Evolutionary conservation across 2,888 invertebrate genomes (phyloP), one percentile per base, ranked within the genome.

Genomic region (Neelides folsomi): DNA sequence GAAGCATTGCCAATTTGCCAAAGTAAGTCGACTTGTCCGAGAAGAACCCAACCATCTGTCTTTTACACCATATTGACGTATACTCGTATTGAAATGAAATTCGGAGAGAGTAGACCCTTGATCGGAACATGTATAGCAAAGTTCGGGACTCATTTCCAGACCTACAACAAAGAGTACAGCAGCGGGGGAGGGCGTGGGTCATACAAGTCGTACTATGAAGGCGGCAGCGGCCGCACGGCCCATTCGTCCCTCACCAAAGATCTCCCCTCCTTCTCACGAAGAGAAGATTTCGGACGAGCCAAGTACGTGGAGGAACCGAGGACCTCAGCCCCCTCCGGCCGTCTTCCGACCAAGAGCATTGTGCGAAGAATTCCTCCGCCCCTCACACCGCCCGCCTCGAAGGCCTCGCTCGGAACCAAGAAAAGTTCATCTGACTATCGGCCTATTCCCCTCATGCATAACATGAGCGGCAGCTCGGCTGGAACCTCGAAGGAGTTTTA

Each of bases 351-450:
- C 16, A 59, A 59, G 49, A 57, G 57, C 50, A 54, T 54, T 46
- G 55, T 59, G 47, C 47, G 63, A 59, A 57, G 64, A 62, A 55
- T 62, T 39, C 64, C 64, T 9, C 64, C 64, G 38, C 59, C 60
- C 27, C 54, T 61, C 40, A 55, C 56, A 41, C 54, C 57, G 10
- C 55, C 60, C 8, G 12, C n/a, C 13, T 27, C 48, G 13, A 19
- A 40, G 12, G 20, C 44, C 20, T 44, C 44, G 16, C 49, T 44
- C 2, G 20, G 44, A n/a, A 43, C 48, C 38, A 41, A 42, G 7
- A 52, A 52, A 52, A n/a, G 48, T 12, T 16, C 38, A 27, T 4
- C 27, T 15, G n/a, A 12, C n/a, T 44, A 49, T 44, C 34, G 52
- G 37, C 48, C 20, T 37, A 27, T 47, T 10, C 27, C 27, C 27